Percentiles rank a stretch among this genome's conserved stretches.
These are phyloP conservation scores for Cremastinae sp. DNA, from an alignment of 2,888 invertebrate species.

Conservation along the genomic window DNA sequence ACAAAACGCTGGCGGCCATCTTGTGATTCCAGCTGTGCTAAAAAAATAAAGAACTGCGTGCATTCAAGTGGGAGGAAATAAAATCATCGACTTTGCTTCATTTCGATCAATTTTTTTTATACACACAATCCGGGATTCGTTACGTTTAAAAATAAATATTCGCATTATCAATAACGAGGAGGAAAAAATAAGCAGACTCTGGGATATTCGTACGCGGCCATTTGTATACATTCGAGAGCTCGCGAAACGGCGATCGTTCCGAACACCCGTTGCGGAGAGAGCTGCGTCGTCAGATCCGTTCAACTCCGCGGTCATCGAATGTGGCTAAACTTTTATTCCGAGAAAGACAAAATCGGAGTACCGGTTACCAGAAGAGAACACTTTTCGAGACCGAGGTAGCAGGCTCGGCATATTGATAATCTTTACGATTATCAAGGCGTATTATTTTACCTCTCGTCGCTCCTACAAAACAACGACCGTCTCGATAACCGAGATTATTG, in stretches of 20 bases:
- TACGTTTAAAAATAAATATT: slow-evolving; percentile 17
- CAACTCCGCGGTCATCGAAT: slow-evolving; percentile 72
- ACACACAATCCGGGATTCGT: slow-evolving; percentile 22
- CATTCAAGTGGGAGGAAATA: slow-evolving; percentile 16
- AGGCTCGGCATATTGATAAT: slow-evolving; percentile 61
- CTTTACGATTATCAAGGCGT: slow-evolving; percentile 61
- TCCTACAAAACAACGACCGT: slow-evolving; percentile 59
- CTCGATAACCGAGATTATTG: slow-evolving; percentile 73
- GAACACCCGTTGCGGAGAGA: slow-evolving; percentile 30
- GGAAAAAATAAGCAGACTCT: slow-evolving; percentile 3
- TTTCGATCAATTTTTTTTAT: slow-evolving; percentile 4
- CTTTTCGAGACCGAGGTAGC: slow-evolving; percentile 70
- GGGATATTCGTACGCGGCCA: not conserved
- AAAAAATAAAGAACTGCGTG: slow-evolving; percentile 43
- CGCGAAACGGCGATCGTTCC: slow-evolving; percentile 41
- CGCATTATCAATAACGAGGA: slow-evolving; percentile 11
- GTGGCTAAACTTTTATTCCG: slow-evolving; percentile 68
- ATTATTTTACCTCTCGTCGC: slow-evolving; percentile 57
- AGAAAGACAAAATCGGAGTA: slow-evolving; percentile 64
- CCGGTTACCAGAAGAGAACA: slow-evolving; percentile 65
- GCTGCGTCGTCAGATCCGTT: slow-evolving; percentile 61
- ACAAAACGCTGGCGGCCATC: slow-evolving; percentile 73
- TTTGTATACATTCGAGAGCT: slow-evolving; percentile 8
- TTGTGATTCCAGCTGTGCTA: slow-evolving; percentile 71
- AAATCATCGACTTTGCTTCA: slow-evolving; percentile 18